Evolutionary conservation across 2,797 vertebrate species (phyloP).

Genomic region (Ctenosaura bakeri): DNA sequence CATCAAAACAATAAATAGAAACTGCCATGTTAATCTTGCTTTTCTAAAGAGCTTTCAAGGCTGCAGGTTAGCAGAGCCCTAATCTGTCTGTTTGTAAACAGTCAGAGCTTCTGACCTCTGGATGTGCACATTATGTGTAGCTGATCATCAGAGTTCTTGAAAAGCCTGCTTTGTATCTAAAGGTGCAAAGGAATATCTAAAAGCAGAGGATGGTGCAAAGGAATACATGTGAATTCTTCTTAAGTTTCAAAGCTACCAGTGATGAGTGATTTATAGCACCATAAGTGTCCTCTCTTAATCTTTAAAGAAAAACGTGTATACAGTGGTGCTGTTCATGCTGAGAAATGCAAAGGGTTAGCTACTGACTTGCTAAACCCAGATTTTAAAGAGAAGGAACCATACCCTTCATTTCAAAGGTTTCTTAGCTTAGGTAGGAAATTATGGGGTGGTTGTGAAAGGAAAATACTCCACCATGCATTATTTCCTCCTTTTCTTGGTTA

Average conservation of each 20-base stretch:
- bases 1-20: conserved; percentile 56
- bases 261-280: not conserved
- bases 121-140: conserved; percentile 31
- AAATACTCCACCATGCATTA: no score
- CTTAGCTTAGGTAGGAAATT: not conserved
- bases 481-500: not conserved
- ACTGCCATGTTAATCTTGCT: conserved; percentile 63
- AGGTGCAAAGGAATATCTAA: not conserved
- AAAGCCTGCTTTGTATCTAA: not conserved
- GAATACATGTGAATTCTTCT: not conserved
- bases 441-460: not conserved
- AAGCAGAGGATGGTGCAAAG: not conserved
- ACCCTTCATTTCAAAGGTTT: no score
- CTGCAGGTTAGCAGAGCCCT: conserved; percentile 62
- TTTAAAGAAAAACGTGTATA: not conserved
- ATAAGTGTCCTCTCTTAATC: not conserved
- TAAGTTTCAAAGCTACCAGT: not conserved
- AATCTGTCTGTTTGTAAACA: conserved; percentile 75
- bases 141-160: conserved; percentile 35
- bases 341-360: not conserved
- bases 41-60: conserved; percentile 70
- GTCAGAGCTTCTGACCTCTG: conserved; percentile 55
- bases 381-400: not conserved
- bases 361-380: not conserved
- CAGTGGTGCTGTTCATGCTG: not conserved